Conservation (phyloP, 2,888 invertebrate genomes). For the Agrotis ipsilon region DNA sequence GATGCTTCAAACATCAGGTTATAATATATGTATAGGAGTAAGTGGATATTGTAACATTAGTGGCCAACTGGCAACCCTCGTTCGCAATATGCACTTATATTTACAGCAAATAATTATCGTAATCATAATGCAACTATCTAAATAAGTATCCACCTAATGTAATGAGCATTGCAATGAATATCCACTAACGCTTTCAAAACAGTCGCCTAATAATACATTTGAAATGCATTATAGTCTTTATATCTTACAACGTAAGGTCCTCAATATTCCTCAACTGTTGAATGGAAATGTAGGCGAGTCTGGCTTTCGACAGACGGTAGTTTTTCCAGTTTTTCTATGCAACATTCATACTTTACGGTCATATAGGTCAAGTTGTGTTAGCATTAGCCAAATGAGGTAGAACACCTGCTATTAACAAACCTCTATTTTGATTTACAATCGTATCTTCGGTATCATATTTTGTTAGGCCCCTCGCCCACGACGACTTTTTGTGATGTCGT, state of each 20-base stretch:
- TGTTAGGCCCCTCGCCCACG: no score
- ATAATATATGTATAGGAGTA: no score
- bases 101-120: slow-evolving; percentile 12
- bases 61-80: slow-evolving; percentile 19
- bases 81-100: not conserved
- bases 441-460: no score
- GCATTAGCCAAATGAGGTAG: slow-evolving; percentile 26
- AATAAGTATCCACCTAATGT: not conserved
- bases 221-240: slow-evolving; percentile 11
- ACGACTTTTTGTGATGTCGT: no score
- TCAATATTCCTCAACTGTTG: not conserved
- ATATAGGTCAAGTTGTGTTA: slow-evolving; percentile 40
- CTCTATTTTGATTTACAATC: not conserved
- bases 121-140: not conserved
- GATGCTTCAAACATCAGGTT: not conserved
- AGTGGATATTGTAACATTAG: no score
- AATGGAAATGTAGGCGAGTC: not conserved
- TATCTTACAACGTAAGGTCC: not conserved
- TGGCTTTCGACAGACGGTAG: slow-evolving; percentile 9
- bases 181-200: not conserved
- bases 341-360: slow-evolving; percentile 28
- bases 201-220: not conserved
- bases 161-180: slow-evolving; percentile 15
- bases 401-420: slow-evolving; percentile 10
- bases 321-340: slow-evolving; percentile 24